Evolutionary conservation across 1,140 invertebrate species (phyloP).

Genomic region (Euura saliciscinereae): DNA sequence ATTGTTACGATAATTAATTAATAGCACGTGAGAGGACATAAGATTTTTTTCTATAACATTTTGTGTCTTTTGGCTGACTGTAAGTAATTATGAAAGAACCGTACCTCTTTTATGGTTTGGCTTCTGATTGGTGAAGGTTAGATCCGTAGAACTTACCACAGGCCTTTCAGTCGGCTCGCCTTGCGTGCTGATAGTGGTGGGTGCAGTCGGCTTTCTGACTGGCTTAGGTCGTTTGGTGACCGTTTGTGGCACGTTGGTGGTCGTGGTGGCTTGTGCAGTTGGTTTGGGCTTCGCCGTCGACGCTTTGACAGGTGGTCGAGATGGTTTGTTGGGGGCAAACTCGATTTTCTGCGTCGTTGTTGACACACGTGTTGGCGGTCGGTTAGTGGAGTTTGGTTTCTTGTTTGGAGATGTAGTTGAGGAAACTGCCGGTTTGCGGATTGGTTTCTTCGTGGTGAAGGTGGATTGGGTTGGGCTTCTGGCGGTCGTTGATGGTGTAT

Average conservation of each 20-base stretch:
- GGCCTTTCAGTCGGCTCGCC: slow-evolving; percentile 14
- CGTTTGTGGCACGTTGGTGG: slow-evolving; percentile 46
- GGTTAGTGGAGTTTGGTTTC: slow-evolving; percentile 47
- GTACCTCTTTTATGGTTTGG: slow-evolving; percentile 71
- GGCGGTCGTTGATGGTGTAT: slow-evolving; percentile 30
- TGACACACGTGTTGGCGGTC: slow-evolving; percentile 28
- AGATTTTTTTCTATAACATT: too few species aligned
- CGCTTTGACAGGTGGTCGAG: slow-evolving; percentile 23
- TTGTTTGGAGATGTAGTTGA: slow-evolving; percentile 56
- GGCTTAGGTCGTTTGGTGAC: slow-evolving; percentile 47
- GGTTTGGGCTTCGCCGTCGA: slow-evolving; percentile 49
- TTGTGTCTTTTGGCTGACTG: background rate
- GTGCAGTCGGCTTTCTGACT: slow-evolving; percentile 38
- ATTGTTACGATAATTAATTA: slow-evolving; percentile 26
- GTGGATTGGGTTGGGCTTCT: slow-evolving; percentile 41
- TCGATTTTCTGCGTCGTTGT: slow-evolving; percentile 42
- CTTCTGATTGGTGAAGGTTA: slow-evolving; percentile 33
- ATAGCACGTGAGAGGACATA: too few species aligned
- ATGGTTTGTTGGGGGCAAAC: slow-evolving; percentile 14
- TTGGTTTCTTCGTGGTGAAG: slow-evolving; percentile 41
- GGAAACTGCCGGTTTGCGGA: slow-evolving; percentile 22
- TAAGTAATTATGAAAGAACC: background rate
- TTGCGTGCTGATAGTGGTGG: slow-evolving; percentile 33
- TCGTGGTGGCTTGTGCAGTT: slow-evolving; percentile 39
- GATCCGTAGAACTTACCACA: slow-evolving; percentile 26